phyloP scores from a whole-genome alignment of 2,797 vertebrate species.

The Myotis pilosus region DNA sequence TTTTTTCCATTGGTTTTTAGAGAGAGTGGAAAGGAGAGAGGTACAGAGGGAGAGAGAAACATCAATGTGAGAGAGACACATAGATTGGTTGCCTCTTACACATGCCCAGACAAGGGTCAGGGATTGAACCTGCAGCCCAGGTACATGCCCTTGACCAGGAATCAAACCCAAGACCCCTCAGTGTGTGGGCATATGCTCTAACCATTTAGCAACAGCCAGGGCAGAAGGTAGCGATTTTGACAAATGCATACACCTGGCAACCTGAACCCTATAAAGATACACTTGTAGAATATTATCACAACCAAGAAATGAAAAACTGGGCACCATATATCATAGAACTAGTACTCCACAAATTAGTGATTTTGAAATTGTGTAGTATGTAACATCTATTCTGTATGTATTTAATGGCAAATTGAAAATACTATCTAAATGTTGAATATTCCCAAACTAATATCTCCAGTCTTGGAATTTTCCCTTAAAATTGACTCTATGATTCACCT shows the following conservation, averaged over 20 bases:
- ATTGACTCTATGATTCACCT: background rate
- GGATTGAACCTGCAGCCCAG: too few relatives aligned
- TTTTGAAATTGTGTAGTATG: background rate
- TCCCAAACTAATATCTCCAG: background rate
- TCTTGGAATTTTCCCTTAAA: background rate
- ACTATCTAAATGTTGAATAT: background rate
- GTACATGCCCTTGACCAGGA: too few relatives aligned
- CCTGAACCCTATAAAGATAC: background rate
- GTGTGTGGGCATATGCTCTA: too few relatives aligned
- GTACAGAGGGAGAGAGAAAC: too few relatives aligned
- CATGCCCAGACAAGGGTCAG: too few relatives aligned
- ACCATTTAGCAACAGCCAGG: too few relatives aligned
- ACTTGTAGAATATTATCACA: background rate
- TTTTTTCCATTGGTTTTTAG: too few relatives aligned
- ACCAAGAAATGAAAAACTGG: background rate
- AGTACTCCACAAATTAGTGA: background rate
- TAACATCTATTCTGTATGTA: background rate
- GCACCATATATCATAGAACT: rapidly evolving
- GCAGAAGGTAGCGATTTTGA: rapidly evolving
- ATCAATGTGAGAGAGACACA: too few relatives aligned
- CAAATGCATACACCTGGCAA: background rate
- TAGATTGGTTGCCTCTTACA: too few relatives aligned
- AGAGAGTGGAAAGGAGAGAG: too few relatives aligned
- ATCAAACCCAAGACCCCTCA: too few relatives aligned
- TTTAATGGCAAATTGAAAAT: background rate